Conservation (phyloP, 2,113 vertebrate species). For the Zosterops lateralis region DNA sequence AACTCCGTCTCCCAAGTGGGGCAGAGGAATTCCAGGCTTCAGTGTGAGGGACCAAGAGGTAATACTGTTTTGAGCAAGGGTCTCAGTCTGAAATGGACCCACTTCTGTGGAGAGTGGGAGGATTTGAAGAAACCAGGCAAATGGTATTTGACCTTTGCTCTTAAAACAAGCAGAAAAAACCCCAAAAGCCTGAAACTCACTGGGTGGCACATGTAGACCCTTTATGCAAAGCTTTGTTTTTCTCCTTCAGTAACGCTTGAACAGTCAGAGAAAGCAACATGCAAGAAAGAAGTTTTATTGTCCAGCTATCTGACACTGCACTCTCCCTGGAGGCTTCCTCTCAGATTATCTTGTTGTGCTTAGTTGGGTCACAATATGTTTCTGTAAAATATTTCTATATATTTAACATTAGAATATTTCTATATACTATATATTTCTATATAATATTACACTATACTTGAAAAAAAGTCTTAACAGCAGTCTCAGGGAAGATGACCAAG, state of each 20-base stretch:
- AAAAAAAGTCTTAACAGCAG: not conserved
- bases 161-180: not conserved
- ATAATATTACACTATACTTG: not conserved
- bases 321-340: fast-evolving
- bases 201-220: not conserved
- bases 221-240: not conserved
- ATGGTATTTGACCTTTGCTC: conserved; percentile 24
- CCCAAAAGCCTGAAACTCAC: not conserved
- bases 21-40: not conserved
- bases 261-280: not conserved
- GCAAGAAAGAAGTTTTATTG: not conserved
- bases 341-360: fast-evolving
- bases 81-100: not conserved
- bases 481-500: not conserved
- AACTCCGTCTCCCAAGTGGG: not conserved
- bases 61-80: not conserved
- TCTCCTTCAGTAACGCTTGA: not conserved
- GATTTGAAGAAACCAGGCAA: not conserved
- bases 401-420: no score
- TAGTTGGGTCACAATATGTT: not conserved
- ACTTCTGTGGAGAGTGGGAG: not conserved
- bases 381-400: not conserved
- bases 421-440: not conserved
- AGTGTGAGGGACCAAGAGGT: not conserved
- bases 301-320: not conserved